A percentile compares a stretch with the other conserved stretches of the same genome.
Conservation (phyloP, 2,888 invertebrate species). For the Pollenia labialis region DNA sequence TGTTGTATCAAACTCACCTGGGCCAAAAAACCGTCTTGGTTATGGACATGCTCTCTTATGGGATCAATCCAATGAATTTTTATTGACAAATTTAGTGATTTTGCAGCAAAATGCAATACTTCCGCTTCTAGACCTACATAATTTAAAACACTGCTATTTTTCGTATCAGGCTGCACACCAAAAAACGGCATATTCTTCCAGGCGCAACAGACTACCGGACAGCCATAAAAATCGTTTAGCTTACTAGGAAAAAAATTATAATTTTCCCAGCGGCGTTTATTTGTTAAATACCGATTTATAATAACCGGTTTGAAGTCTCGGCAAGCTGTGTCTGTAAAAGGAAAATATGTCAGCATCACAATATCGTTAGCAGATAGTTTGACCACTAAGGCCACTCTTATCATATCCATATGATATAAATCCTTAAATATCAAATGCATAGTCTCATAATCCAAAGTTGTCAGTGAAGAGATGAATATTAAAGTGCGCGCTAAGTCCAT, state of each 20-base stretch:
- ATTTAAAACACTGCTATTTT: conserved; percentile 3
- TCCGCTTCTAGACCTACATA: conserved; percentile 79
- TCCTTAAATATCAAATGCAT: conserved; percentile 73
- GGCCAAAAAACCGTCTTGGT: conserved; percentile 75
- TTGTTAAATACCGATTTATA: conserved; percentile 75
- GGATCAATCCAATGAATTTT: conserved; percentile 76
- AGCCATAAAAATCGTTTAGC: conserved; percentile 78
- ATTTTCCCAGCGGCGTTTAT: conserved; percentile 70
- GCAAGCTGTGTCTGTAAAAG: conserved; percentile 76
- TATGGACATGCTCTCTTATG: conserved; percentile 75
- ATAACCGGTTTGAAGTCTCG: conserved; percentile 73
- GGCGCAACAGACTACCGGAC: conserved; percentile 78
- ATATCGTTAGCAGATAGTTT: conserved; percentile 55
- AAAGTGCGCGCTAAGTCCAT: conserved; percentile 37
- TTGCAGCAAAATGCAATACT: conserved; percentile 77
- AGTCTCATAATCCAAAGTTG: conserved; percentile 9
- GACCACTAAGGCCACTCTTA: conserved; percentile 76
- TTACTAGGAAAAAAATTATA: conserved; percentile 76
- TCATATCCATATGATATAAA: conserved; percentile 76
- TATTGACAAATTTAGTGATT: conserved; percentile 77
- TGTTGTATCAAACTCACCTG: conserved; percentile 72
- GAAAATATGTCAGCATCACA: conserved; percentile 78
- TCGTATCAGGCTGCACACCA: conserved; percentile 40
- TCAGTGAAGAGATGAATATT: conserved; percentile 37
- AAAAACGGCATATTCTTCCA: conserved; percentile 80